These are phyloP conservation scores for Perithous albicinctus DNA, from an alignment of 2,888 invertebrate genomes.

Conservation along the genomic window DNA sequence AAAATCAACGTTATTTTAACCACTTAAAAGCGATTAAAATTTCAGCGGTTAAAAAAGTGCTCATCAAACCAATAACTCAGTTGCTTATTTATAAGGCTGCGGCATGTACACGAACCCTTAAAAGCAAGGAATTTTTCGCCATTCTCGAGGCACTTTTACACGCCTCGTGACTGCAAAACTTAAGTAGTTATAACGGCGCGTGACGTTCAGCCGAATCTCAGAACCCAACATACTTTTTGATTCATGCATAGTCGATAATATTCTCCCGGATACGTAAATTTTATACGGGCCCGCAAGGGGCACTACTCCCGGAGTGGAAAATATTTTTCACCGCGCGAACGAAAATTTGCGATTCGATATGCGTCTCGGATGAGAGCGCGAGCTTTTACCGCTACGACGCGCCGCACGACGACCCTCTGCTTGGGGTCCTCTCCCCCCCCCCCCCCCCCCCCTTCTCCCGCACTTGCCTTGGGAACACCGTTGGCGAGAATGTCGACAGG, in stretches of 20 bases:
- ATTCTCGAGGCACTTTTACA: not conserved
- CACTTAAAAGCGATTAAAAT: no score
- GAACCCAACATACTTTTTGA: constrained; percentile 46
- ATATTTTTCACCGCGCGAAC: constrained; percentile 59
- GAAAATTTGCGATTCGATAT: constrained; percentile 67
- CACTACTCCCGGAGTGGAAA: constrained; percentile 23
- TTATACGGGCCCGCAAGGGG: constrained; percentile 12
- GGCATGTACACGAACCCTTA: not conserved
- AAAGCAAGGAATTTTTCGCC: not conserved
- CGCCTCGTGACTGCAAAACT: constrained; percentile 6
- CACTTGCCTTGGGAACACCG: constrained; percentile 42
- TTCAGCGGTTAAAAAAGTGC: not conserved
- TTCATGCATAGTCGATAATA: constrained; percentile 60
- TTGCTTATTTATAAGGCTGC: not conserved
- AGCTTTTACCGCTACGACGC: constrained; percentile 65
- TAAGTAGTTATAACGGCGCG: constrained; percentile 49
- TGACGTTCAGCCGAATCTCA: constrained; percentile 52
- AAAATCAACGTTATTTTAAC: no score
- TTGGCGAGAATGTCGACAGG: constrained; percentile 69
- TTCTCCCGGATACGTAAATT: constrained; percentile 59
- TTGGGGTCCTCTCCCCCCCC: not conserved
- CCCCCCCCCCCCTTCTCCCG: no score
- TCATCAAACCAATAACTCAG: not conserved
- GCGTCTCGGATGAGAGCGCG: constrained; percentile 52
- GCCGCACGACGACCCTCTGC: constrained; percentile 16